Evolutionary conservation across 2,888 invertebrate genomes (phyloP), one percentile per base, ranked within the genome.

Genomic region (Penaeus monodon): DNA sequence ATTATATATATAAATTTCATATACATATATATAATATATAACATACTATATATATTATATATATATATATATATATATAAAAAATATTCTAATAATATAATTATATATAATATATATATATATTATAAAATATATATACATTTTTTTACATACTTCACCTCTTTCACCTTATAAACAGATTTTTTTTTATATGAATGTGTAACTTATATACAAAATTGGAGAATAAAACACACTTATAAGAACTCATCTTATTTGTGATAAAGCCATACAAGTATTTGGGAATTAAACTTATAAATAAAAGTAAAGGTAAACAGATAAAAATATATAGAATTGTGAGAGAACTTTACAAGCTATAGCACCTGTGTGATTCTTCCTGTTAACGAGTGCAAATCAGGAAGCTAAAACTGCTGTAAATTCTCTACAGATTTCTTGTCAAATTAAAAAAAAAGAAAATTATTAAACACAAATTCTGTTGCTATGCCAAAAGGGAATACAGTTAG

Each of bases 311-410:
- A 73, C 27, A 81, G 29, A 82, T 38, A 82, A 79, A 87, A 73
- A 87, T 83, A 87, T 82, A 87, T 87, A 82, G 65, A 87, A 38
- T 73, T 73, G 44, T 83, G 70, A 82, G 76, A 82, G 76, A 82
- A 82, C 64, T 78, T 77, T 87, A 87, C 68, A 70, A 81, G 82
- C 82, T 79, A 87, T 87, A 87, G 86, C 86, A 87, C 86, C 86
- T 87, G 86, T 79, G 83, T 77, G 78, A 29, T 70, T 78, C 33
- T 79, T 29, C 27, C 65, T 68, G 86, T 83, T 64, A 79, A 83
- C 63, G 78, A 65, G 73, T 87, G 86, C 82, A 73, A 64, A 57
- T 80, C 70, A 79, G 70, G 57, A 79, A 81, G 86, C 73, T 49
- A 78, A 44, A 66, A 82, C 38, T 78, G 29, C 10, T 66, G 49